Evolutionary conservation across 2,113 vertebrate genomes (phyloP), one percentile per base, ranked within the genome.

Genomic region (Saimiri boliviensis): DNA sequence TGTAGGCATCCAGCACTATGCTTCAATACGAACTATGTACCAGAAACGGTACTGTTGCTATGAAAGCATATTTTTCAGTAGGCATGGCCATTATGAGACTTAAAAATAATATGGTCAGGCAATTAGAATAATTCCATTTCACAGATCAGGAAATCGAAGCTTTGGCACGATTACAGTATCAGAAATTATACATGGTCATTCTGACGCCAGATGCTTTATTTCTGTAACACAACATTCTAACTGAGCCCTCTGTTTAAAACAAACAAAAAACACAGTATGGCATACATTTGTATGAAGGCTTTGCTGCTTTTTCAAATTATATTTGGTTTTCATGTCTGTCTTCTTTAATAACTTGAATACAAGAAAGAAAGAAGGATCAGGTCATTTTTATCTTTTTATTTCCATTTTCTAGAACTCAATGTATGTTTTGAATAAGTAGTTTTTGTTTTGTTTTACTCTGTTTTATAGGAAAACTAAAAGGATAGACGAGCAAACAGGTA

Each of bases 371-470:
- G 52, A n/a, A 35, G 27, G 23, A 88, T 37, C 49, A 14, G 76
- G 20, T 71, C 30, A 63, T 58, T 70, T 86, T 86, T 84, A 74
- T 80, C 45, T 86, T 71, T 93, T n/a, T 74, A 68, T 89, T 82
- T 89, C 30, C 37, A 42, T 86, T 95, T 32, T 42, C 21, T 94
- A 73, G 42, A 8, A 42, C 37, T 91, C 37, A 85, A 19, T 87
- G 9, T 85, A 58, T 91, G 19, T 96, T 96, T 90, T 91, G 54
- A 90, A n/a, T 95, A 95, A 94, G 47, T 74, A 77, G 84, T 56
- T 85, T 14, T 30, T 32, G 27, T 66, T 58, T 21, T 58, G 6
- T 45, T 27, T 12, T 13, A 32, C 12, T 12, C 11, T 32, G 27
- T 32, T 6, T 63, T 32, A 82, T 19, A 21, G 35, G 70, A 96